Base-by-base conservation (phyloP, 2,113 vertebrate genomes). In the Phoenicopterus ruber region DNA sequence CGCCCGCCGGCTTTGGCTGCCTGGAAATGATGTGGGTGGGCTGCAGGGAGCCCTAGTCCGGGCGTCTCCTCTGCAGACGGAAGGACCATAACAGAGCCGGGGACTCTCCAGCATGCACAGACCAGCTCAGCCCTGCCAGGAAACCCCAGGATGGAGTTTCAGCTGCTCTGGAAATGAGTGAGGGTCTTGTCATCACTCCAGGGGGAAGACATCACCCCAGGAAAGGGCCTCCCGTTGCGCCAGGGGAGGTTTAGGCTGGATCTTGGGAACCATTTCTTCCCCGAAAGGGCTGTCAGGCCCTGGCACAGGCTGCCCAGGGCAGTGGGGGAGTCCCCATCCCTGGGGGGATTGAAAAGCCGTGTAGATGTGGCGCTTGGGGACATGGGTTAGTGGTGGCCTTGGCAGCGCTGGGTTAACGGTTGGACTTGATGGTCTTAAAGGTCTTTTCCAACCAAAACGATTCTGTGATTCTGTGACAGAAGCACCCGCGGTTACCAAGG, bases 221-320 rank as follows among this genome's bases (percentile, higher is more conserved):
- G 17, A 32, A 40, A 25, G 0, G 3, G 74, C 28, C 16, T 62
- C 44, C 19, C 8, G 20, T 18, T 77, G 57, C 0, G 1, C 11
- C 8, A 25, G 7, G 28, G 44, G 28, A 78, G n/a, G 26, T 31
- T 77, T 61, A 49, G 34, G 3, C 18, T 31, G 28, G 26, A 25
- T 13, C 38, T 24, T 10, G 10, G n/a, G 44, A 24, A 29, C 9
- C 18, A 77, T 36, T 13, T 38, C 42, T 31, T 49, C n/a, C 4
- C 15, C 0, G 0, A 47, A n/a, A n/a, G n/a, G n/a, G n/a, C 4
- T 19, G 31, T 42, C 21, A 11, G 4, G 17, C 22, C 5, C 5
- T 44, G 31, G 52, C 2, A 14, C 6, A 44, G 71, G 71, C 52
- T 44, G 71, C 50, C 40, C 40, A 19, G 50, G 38, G 50, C 46